Evolutionary conservation across 2,888 invertebrate species (phyloP), one percentile per base, ranked within the genome.

Genomic region (Alviniconcha strummeri): DNA sequence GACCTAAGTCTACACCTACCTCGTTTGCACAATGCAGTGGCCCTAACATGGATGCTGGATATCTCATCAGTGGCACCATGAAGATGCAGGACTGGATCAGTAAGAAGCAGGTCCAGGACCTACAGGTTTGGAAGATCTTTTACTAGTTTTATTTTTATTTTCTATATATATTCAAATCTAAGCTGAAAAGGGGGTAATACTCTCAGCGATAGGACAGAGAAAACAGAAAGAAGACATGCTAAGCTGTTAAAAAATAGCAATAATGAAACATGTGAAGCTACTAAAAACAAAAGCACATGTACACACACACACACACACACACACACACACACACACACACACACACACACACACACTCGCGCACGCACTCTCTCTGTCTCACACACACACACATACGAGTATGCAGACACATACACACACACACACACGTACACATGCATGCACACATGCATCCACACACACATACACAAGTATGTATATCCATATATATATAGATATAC

Each of bases 21-120:
- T 7, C 19, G 9, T 7, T 5, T 6, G 36, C 72, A 72, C 36
- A 72, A 4, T 36, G 7, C 36, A 36, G 36, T 36, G 13, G 9
- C 36, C 36, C 11, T 19, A 9, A 11, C 5, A n/a, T 72, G 72
- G 72, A 72, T 60, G 60, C 60, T 60, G 60, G 60, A 60, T 60
- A 60, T 60, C 60, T 60, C 60, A 71, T 71, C 19, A 19, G 17
- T n/a, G n/a, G n/a, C n/a, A 71, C 71, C 36, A 55, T 56, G 84
- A 90, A 87, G 84, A 88, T 91, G 19, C 91, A 92, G 85, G 89
- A 92, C 81, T 92, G 92, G 92, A 85, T 92, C 0, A 91, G 89
- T 89, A 89, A 91, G 54, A 91, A 89, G 81, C 88, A 90, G 69
- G 89, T 92, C 11, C 90, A 89, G 86, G 87, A 88, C 57, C 76